Percentiles rank a stretch among this genome's conserved stretches.
Evolutionary conservation across 1,140 invertebrate genomes (phyloP).

Genomic region (Nixonia krombeini): DNA sequence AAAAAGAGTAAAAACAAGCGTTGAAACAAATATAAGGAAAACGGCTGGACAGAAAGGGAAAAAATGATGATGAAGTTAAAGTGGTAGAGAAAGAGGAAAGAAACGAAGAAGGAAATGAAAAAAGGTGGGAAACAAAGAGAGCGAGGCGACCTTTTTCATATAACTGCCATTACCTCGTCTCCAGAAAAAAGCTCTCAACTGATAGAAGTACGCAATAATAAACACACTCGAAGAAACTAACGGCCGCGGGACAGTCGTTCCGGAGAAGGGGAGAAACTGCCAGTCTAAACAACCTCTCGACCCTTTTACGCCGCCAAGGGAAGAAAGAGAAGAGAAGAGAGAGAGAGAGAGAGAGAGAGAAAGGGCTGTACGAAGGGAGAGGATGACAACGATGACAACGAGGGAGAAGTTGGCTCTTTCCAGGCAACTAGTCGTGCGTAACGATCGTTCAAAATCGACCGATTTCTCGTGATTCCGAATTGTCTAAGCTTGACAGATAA

Average conservation of each 20-base stretch:
- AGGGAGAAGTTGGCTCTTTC: slow-evolving; percentile 1
- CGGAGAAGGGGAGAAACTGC: slow-evolving; percentile 31
- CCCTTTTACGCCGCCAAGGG: background rate
- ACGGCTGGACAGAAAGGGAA: no score
- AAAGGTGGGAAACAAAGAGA: slow-evolving; percentile 6
- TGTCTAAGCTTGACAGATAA: slow-evolving; percentile 44
- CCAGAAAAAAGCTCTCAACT: slow-evolving; percentile 32
- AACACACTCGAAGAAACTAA: slow-evolving; percentile 6
- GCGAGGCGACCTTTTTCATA: slow-evolving; percentile 57
- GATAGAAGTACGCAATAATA: slow-evolving; percentile 25
- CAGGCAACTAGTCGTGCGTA: background rate
- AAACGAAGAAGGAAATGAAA: no score
- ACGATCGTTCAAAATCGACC: background rate
- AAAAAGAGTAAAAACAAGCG: no score
- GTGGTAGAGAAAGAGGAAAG: no score
- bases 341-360: no score
- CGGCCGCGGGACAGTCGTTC: slow-evolving; percentile 34
- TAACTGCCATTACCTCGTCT: slow-evolving; percentile 63
- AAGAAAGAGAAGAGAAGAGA: background rate
- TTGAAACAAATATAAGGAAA: no score
- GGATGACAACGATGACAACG: background rate
- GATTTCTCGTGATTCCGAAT: slow-evolving; percentile 19
- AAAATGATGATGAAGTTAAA: slow-evolving; percentile 9
- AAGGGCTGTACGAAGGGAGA: no score
- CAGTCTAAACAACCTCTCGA: slow-evolving; percentile 20